Evolutionary conservation across 2,113 vertebrate genomes (phyloP), one percentile per base, ranked within the genome.

Genomic region (Puntigrus tetrazona): DNA sequence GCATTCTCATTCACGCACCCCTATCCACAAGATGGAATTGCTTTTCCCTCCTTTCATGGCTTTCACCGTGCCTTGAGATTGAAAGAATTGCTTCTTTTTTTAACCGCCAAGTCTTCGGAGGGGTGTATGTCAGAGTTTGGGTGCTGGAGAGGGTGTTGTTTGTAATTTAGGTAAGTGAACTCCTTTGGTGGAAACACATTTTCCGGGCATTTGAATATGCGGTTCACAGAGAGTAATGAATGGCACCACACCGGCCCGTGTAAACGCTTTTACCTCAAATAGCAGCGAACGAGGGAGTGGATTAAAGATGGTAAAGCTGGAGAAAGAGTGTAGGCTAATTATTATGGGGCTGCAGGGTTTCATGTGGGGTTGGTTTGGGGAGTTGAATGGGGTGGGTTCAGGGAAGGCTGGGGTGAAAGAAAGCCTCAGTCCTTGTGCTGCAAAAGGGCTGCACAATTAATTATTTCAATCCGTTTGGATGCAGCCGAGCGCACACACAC

Each of bases 171-270:
- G 78, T 85, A 87, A 87, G 89, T 87, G 90, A 92, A 90, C 82
- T 89, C 90, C 86, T 93, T 94, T 94, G 91, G 92, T 83, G 1
- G 79, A 34, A 88, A 94, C 93, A 93, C 93, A 93, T 94, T 95
- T 95, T 94, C 92, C 92, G 92, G 90, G 90, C 91, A 86, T 94
- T 92, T 94, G 92, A 94, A 92, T 92, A 91, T 93, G 93, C 94
- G 94, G 94, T 94, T 88, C 80, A 89, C 88, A 82, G 88, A 86
- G 87, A 86, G 91, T 90, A 92, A 93, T 92, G 92, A 93, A 92
- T 89, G 86, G 88, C 88, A 38, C 87, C 86, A 88, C 90, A 91
- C 86, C 90, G 55, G 89, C 84, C 91, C 87, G 36, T 88, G 88
- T 88, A 70, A 57, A 85, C 75, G 50, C 57, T 74, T 81, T 87